Base-by-base conservation (phyloP, 2,113 vertebrate species). In the Plectropomus leopardus region DNA sequence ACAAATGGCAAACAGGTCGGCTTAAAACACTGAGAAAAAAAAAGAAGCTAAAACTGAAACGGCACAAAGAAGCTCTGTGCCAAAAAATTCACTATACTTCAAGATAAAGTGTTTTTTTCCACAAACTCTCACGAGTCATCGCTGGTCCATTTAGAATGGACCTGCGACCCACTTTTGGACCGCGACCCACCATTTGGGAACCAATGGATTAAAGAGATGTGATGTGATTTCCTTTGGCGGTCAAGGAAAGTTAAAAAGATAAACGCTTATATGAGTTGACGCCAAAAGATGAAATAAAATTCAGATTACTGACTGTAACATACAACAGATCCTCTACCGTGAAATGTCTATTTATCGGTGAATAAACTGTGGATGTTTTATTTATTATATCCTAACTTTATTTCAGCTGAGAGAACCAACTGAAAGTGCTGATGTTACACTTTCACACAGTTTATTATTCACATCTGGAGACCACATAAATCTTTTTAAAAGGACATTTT, bases 171-270 rank as follows among this genome's bases (percentile, higher is more conserved):
- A n/a, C n/a, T n/a, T n/a, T n/a, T n/a, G n/a, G n/a, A n/a, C n/a
- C n/a, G n/a, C n/a, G n/a, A n/a, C n/a, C n/a, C n/a, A n/a, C n/a
- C n/a, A n/a, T n/a, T n/a, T n/a, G n/a, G n/a, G n/a, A n/a, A n/a
- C n/a, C n/a, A n/a, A n/a, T n/a, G 14, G 24, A 69, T 60, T 68
- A 48, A 47, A 21, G 26, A 69, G 60, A 61, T 69, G 11, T 51
- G 45, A 42, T 34, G 36, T 40, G 11, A 61, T 45, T 75, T 48
- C 19, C 19, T 71, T 44, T 72, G 16, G n/a, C 14, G 23, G 50
- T 32, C 6, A 24, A 55, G 6, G 2, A 53, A 34, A 66, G 28
- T 42, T 3, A 58, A 66, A 63, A 7, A 36, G 8, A 51, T 9
- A 14, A 40, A 58, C n/a, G 57, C n/a, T 61, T 23, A 10, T 48